Percentiles rank a stretch among this genome's conserved stretches.
These are phyloP conservation scores for Tor tambroides DNA, from an alignment of 2,113 vertebrate genomes.

Conservation along the genomic window DNA sequence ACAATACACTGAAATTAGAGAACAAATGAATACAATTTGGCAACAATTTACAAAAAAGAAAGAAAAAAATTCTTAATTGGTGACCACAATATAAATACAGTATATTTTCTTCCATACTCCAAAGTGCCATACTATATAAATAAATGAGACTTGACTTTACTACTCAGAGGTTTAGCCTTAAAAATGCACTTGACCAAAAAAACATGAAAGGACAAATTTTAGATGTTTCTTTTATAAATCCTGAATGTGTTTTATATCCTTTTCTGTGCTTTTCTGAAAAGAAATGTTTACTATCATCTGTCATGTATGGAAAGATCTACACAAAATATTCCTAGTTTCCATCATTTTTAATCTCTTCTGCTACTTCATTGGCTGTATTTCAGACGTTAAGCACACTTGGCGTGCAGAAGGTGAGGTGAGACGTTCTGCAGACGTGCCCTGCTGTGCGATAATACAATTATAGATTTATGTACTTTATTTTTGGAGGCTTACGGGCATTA, in stretches of 20 bases:
- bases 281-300: not conserved
- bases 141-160: no score
- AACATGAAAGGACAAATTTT: no score
- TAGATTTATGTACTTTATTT: conserved; percentile 50
- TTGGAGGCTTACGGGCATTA: conserved; percentile 33
- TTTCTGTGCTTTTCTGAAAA: not conserved
- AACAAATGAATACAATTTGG: no score
- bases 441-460: conserved; percentile 52
- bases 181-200: no score
- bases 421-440: conserved; percentile 29
- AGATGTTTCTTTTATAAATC: no score
- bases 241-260: not conserved
- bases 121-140: no score
- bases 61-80: no score
- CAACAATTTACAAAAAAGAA: no score
- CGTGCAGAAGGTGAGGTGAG: conserved; percentile 7
- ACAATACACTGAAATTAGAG: no score
- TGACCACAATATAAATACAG: no score
- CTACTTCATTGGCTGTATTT: not conserved
- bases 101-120: no score
- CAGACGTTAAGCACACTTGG: not conserved
- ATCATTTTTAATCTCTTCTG: not conserved
- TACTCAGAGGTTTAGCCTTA: no score
- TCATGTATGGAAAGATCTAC: not conserved
- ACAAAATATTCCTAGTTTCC: not conserved